phyloP scores from a whole-genome alignment of 2,888 invertebrate species.

The Drosophila fulvimacula region DNA sequence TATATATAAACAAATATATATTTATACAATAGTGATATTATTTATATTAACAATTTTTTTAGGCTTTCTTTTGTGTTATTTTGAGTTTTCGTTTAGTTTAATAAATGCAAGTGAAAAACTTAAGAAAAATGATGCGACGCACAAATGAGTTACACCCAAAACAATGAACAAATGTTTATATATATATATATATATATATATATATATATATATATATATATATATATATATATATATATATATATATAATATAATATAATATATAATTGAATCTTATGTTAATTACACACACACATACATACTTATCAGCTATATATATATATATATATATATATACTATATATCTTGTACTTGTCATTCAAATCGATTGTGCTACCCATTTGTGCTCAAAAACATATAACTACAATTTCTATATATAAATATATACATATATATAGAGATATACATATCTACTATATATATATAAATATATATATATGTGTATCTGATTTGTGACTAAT shows the following conservation, averaged over 20 bases:
- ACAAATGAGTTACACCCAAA: slow-evolving; percentile 82
- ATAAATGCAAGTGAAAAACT: slow-evolving; percentile 15
- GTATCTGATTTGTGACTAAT: slow-evolving; percentile 75
- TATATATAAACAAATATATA: background rate
- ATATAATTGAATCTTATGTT: slow-evolving; percentile 17
- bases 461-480: slow-evolving; percentile 7
- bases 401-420: slow-evolving; percentile 19
- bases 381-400: slow-evolving; percentile 38
- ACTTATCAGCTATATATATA: slow-evolving; percentile 13
- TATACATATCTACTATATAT: slow-evolving; percentile 30
- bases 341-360: slow-evolving; percentile 48
- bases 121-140: slow-evolving; percentile 53
- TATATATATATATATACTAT: background rate
- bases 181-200: background rate
- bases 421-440: slow-evolving; percentile 31
- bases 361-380: slow-evolving; percentile 41
- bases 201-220: background rate
- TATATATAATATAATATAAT: background rate
- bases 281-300: slow-evolving; percentile 20
- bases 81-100: slow-evolving; percentile 31
- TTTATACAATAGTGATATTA: slow-evolving; percentile 36
- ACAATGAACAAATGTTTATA: slow-evolving; percentile 23
- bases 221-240: background rate
- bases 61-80: slow-evolving; percentile 23
- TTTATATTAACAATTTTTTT: slow-evolving; percentile 31